Conservation (phyloP, 2,113 vertebrate species). For the Egretta garzetta region DNA sequence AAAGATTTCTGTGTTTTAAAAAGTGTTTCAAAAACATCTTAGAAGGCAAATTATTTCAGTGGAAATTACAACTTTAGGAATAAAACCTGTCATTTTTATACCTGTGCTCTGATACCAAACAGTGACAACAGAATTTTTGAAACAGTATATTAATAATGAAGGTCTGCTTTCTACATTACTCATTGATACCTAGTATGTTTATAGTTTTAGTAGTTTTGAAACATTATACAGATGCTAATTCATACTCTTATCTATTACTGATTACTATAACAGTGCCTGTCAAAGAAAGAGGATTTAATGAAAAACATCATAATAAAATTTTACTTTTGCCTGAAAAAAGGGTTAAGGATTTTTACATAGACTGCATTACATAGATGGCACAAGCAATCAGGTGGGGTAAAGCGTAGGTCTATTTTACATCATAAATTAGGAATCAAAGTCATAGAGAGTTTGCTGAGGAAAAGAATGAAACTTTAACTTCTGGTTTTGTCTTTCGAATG, state of each 20-base stretch:
- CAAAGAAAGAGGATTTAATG: neutral
- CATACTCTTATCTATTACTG: neutral
- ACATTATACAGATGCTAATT: neutral
- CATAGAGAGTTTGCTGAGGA: neutral
- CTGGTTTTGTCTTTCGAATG: neutral
- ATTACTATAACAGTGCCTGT: neutral
- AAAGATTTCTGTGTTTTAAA: neutral
- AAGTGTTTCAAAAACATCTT: neutral
- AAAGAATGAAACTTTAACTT: neutral
- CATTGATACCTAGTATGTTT: neutral
- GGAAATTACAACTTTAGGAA: neutral
- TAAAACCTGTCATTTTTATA: neutral
- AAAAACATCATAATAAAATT: neutral
- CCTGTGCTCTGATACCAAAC: neutral
- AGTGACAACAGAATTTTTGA: neutral
- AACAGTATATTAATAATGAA: neutral
- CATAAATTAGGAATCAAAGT: neutral
- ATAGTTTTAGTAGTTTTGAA: neutral
- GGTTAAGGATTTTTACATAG: neutral
- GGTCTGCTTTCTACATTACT: neutral
- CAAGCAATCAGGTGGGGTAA: neutral
- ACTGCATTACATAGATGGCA: neutral
- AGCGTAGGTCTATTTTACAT: neutral
- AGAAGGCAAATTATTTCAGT: neutral
- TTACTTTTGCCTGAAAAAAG: neutral